A percentile compares a stretch with the other conserved stretches of the same genome.
These are phyloP conservation scores for Machimus atricapillus DNA, from an alignment of 2,888 invertebrate genomes.

Conservation along the genomic window DNA sequence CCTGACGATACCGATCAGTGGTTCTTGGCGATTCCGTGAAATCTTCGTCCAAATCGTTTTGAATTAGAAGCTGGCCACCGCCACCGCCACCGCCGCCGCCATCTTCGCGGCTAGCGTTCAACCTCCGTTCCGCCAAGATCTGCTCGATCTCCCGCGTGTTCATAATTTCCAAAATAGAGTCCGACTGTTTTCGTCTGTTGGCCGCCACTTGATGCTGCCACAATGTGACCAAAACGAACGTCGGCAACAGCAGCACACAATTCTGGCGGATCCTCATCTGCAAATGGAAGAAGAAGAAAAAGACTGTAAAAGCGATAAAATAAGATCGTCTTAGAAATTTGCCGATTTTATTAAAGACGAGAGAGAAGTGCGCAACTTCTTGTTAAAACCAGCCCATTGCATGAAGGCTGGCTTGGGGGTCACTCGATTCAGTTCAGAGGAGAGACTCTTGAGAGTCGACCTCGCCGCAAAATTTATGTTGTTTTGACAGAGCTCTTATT, in stretches of 20 bases:
- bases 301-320: background rate
- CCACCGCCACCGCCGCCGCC: constrained; percentile 54
- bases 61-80: constrained; percentile 64
- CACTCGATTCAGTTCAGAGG: background rate
- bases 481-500: background rate
- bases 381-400: background rate
- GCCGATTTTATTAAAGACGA: background rate
- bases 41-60: constrained; percentile 68
- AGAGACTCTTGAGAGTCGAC: background rate
- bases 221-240: constrained; percentile 42
- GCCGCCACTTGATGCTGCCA: constrained; percentile 42
- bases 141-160: constrained; percentile 69
- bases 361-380: background rate
- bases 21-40: constrained; percentile 63
- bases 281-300: constrained; percentile 5
- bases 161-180: constrained; percentile 69
- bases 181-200: constrained; percentile 31
- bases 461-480: background rate
- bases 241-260: constrained; percentile 36
- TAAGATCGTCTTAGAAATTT: background rate
- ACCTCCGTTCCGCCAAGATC: constrained; percentile 62
- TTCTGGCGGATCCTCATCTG: constrained; percentile 45
- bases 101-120: constrained; percentile 51
- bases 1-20: constrained; percentile 63
- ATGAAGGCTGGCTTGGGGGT: background rate